Evolutionary conservation across 1,140 invertebrate species (phyloP).

Genomic region (Drosophila burlai): DNA sequence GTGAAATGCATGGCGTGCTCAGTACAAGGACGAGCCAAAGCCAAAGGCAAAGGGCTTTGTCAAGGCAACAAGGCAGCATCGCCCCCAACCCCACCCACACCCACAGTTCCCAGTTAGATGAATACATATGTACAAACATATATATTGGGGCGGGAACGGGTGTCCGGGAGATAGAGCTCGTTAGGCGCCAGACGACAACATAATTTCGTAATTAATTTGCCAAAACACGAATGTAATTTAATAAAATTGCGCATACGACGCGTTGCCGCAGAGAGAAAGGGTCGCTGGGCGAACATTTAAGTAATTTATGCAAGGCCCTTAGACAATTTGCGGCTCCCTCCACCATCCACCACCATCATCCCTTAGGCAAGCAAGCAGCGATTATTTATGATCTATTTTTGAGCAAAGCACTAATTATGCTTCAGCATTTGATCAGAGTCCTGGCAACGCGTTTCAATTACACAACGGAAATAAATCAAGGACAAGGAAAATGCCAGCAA

Average conservation of each 20-base stretch:
- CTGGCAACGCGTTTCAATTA: conserved; percentile 71
- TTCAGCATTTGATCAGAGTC: conserved; percentile 62
- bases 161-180: conserved; percentile 53
- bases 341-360: conserved; percentile 10
- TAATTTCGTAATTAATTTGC: conserved; percentile 84
- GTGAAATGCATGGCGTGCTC: conserved; percentile 66
- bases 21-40: conserved; percentile 16
- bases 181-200: conserved; percentile 74
- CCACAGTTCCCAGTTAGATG: conserved; percentile 7
- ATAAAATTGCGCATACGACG: conserved; percentile 83
- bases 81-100: background rate
- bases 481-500: conserved; percentile 22
- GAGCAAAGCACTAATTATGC: conserved; percentile 77
- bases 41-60: conserved; percentile 34
- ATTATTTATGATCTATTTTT: conserved; percentile 83
- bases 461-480: conserved; percentile 75
- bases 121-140: conserved; percentile 39
- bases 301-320: conserved; percentile 72
- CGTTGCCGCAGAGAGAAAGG: conserved; percentile 42
- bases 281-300: conserved; percentile 59
- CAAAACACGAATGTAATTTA: conserved; percentile 84
- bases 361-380: conserved; percentile 38
- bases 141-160: conserved; percentile 5
- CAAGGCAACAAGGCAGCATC: conserved; percentile 25
- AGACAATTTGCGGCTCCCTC: conserved; percentile 62